phyloP scores from a whole-genome alignment of 2,888 invertebrate species.

The Timema podura region DNA sequence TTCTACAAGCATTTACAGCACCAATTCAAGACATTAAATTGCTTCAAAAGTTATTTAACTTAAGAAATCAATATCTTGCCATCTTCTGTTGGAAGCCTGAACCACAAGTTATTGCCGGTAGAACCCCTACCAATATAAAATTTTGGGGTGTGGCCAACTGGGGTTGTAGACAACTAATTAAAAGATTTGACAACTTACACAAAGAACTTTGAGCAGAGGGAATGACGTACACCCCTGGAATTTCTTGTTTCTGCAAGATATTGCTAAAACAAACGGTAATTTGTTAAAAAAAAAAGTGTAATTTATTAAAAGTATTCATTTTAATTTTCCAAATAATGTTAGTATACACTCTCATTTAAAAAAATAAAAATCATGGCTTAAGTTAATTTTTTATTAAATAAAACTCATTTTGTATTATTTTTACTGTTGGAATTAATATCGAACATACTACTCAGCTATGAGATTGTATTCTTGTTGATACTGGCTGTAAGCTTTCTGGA shows the following conservation, averaged over 20 bases:
- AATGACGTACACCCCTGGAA: slow-evolving; percentile 88
- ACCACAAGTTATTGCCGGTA: no score
- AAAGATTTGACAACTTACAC: slow-evolving; percentile 53
- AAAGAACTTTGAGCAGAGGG: slow-evolving; percentile 82
- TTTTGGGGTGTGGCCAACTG: no score
- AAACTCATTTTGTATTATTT: not conserved
- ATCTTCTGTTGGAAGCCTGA: no score
- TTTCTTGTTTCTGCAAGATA: slow-evolving; percentile 77
- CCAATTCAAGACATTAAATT: no score
- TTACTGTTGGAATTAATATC: slow-evolving; percentile 40
- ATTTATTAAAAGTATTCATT: slow-evolving; percentile 16
- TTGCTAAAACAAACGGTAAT: slow-evolving; percentile 57
- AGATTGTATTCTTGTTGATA: slow-evolving; percentile 87
- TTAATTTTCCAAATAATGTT: slow-evolving; percentile 1
- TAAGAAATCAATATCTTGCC: no score
- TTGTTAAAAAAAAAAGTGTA: slow-evolving; percentile 19
- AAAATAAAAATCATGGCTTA: not conserved
- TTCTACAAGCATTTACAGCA: no score
- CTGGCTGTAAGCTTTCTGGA: slow-evolving; percentile 64
- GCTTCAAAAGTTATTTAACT: no score
- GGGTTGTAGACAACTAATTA: no score
- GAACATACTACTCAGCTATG: slow-evolving; percentile 86
- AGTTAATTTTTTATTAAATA: not conserved
- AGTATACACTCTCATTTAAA: not conserved
- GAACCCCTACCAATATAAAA: no score